Evolutionary conservation across 2,888 invertebrate genomes (phyloP), one percentile per base, ranked within the genome.

Genomic region (Scotopteryx bipunctaria): DNA sequence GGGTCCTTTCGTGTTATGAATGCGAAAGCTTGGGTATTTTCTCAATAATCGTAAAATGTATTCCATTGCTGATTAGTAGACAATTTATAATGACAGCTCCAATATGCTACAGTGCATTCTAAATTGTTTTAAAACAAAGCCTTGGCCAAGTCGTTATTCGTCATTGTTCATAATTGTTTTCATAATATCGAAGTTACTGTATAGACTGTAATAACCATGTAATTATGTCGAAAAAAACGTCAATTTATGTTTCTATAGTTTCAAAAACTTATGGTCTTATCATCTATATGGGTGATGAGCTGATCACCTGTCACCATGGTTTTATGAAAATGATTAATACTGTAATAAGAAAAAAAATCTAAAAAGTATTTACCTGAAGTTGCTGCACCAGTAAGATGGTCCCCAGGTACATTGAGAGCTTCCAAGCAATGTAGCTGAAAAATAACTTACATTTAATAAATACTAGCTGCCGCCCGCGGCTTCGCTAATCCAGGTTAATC

Each of bases 351-450:
- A 19, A 13, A 36, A 36, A 17, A 8, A 21, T 13, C 6, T 17
- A 19, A 19, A 42, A 41, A 14, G 6, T 13, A 8, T 19, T 69
- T 67, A 87, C 86, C 81, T 85, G 72, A 87, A 78, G 69, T 93
- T 93, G 57, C 90, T 89, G 80, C 97, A 97, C 96, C 96, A 96
- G 72, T 94, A 96, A 0, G 93, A 86, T 2, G 96, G 96, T 4
- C 96, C 96, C 93, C 94, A 94, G 3, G 94, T 94, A 76, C 96
- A 96, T 69, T 92, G 91, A 36, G 91, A 90, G 40, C 83, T 81
- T 21, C 93, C 94, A 37, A 94, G 59, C 16, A 93, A 69, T 8
- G 59, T 51, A 25, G 49, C 80, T 76, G 71, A 21, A 56, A 44
- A 50, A 42, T 15, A 15, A 27, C 11, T 1, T 4, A 25, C 23